phyloP scores from a whole-genome alignment of 92 coral and sea anemone species.

The Actinernus sp. region DNA sequence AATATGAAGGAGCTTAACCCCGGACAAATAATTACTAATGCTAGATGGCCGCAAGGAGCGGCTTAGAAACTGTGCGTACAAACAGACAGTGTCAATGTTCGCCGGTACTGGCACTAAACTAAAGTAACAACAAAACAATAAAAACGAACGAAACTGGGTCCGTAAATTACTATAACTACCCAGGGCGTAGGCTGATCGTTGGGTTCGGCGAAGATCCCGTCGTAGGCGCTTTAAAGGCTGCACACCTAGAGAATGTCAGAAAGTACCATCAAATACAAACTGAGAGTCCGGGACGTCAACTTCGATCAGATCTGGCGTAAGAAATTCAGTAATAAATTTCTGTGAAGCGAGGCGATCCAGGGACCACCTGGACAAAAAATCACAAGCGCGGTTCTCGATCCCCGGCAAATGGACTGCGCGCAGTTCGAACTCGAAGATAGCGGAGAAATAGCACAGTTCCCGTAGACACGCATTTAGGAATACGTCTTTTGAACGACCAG shows the following conservation, averaged over 20 bases:
- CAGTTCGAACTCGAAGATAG: too few relatives aligned
- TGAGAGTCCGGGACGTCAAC: neutral
- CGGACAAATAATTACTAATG: constrained; percentile 13
- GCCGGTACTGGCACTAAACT: neutral
- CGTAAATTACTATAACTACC: neutral
- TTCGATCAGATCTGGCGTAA: neutral
- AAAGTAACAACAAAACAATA: neutral
- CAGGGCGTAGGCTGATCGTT: neutral
- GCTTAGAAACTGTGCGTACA: constrained; percentile 15
- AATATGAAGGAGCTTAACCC: constrained; percentile 11
- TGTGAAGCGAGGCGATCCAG: neutral
- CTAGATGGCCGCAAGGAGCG: constrained; percentile 2
- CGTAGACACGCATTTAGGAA: too few relatives aligned
- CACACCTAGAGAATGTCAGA: neutral
- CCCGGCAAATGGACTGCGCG: constrained; percentile 16
- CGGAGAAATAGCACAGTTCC: too few relatives aligned
- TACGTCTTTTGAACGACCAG: too few relatives aligned
- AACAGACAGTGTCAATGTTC: neutral
- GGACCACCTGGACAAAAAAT: constrained; percentile 15
- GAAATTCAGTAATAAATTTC: neutral
- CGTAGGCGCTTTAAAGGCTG: neutral
- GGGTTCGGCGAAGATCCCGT: neutral
- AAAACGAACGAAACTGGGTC: neutral
- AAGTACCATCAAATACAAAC: neutral
- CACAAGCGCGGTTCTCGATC: neutral